Conservation (phyloP, 2,888 invertebrate species). For the Tridacna gigas region DNA sequence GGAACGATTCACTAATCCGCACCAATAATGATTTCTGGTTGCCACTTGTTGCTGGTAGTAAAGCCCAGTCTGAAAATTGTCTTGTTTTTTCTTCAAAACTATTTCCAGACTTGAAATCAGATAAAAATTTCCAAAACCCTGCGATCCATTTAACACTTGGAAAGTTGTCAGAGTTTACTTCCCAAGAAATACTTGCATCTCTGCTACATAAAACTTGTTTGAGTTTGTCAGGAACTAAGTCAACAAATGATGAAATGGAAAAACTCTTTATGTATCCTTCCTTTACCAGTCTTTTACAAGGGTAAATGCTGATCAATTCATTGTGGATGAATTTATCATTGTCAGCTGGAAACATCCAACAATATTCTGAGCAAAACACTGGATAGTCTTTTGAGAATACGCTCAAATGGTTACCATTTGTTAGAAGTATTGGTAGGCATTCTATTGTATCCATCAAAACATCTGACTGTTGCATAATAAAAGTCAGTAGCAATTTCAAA, state of each 20-base stretch:
- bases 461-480: background rate
- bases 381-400: background rate
- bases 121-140: constrained; percentile 27
- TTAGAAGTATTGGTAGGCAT: constrained; percentile 6
- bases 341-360: constrained; percentile 20
- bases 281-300: background rate
- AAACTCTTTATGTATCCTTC: constrained; percentile 8
- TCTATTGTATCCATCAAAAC: background rate
- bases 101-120: background rate
- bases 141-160: constrained; percentile 5
- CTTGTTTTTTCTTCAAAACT: background rate
- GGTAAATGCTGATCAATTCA: background rate
- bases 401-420: background rate
- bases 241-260: constrained; percentile 6
- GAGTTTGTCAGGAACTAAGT: background rate
- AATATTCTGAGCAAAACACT: background rate
- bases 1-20: background rate
- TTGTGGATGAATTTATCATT: constrained; percentile 1
- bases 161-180: background rate
- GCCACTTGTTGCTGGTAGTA: background rate
- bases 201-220: background rate
- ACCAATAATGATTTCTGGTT: background rate
- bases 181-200: constrained; percentile 8
- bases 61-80: background rate
- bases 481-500: background rate